phyloP scores from a whole-genome alignment of 2,888 invertebrate species.

The Stegana nigrithorax region DNA sequence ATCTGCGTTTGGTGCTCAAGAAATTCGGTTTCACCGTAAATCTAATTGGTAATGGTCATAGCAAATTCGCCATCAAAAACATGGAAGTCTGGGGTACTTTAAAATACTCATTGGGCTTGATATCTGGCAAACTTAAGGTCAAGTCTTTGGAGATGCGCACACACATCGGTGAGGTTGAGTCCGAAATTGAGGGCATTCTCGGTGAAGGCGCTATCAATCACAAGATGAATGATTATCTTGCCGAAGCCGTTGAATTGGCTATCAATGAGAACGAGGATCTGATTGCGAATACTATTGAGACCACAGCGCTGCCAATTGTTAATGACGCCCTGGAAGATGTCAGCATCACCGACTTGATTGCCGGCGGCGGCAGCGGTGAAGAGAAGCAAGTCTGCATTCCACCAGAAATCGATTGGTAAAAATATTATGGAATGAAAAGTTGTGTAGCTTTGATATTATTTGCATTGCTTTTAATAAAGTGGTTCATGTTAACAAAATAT shows the following conservation, averaged over 20 bases:
- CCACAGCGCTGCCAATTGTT: conserved; percentile 44
- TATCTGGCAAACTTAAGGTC: conserved; percentile 50
- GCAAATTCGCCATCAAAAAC: conserved; percentile 53
- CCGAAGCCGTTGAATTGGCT: conserved; percentile 45
- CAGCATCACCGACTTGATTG: conserved; percentile 46
- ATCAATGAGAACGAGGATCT: conserved; percentile 59
- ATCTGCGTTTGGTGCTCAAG: conserved; percentile 48
- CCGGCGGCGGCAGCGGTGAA: conserved; percentile 35
- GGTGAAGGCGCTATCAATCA: conserved; percentile 56
- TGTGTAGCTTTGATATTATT: neutral
- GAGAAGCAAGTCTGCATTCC: conserved; percentile 55
- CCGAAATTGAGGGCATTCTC: conserved; percentile 59
- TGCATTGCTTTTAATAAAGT: conserved; percentile 7
- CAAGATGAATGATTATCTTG: conserved; percentile 55
- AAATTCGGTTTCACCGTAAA: conserved; percentile 61
- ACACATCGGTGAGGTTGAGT: conserved; percentile 55
- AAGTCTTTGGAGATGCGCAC: conserved; percentile 54
- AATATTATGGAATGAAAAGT: conserved; percentile 10
- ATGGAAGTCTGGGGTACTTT: conserved; percentile 51
- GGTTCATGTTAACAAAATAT: neutral
- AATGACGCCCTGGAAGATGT: conserved; percentile 49
- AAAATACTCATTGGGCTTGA: conserved; percentile 55
- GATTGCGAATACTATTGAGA: conserved; percentile 53
- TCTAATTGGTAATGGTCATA: conserved; percentile 55
- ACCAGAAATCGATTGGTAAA: conserved; percentile 45